Conservation (phyloP, 1,140 invertebrate species). For the Manduca sexta region DNA sequence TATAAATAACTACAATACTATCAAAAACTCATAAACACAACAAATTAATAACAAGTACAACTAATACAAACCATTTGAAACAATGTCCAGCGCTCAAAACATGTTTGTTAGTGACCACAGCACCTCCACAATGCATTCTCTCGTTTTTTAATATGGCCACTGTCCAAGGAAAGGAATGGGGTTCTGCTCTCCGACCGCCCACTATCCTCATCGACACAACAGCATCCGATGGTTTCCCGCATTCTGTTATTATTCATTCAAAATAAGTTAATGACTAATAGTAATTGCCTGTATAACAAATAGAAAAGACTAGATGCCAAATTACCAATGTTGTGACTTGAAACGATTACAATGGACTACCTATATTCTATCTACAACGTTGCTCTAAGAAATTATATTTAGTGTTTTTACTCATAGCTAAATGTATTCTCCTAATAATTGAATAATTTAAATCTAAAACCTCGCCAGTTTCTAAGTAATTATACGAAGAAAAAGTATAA, state of each 20-base stretch:
- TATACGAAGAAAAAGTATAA: no score
- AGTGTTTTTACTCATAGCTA: no score
- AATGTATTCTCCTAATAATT: no score
- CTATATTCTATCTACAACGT: no score
- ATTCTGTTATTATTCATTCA: constrained; percentile 46
- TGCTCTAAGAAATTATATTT: no score
- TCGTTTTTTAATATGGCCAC: constrained; percentile 74
- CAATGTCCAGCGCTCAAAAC: constrained; percentile 79
- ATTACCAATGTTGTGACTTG: no score
- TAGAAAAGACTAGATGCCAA: no score
- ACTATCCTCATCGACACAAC: constrained; percentile 76
- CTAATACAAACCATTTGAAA: constrained; percentile 65
- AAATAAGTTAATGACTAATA: neutral
- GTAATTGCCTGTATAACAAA: no score
- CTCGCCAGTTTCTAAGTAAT: no score
- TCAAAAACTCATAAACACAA: neutral
- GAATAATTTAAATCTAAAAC: no score
- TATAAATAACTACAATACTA: neutral
- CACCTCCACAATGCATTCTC: constrained; percentile 76
- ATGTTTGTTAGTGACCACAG: constrained; percentile 76
- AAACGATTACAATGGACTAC: no score
- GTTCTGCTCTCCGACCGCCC: constrained; percentile 74
- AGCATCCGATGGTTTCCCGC: constrained; percentile 54
- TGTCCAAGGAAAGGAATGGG: constrained; percentile 79
- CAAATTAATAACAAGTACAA: neutral